Evolutionary conservation across 2,888 invertebrate genomes (phyloP).

Genomic region (Melipona bicolor): DNA sequence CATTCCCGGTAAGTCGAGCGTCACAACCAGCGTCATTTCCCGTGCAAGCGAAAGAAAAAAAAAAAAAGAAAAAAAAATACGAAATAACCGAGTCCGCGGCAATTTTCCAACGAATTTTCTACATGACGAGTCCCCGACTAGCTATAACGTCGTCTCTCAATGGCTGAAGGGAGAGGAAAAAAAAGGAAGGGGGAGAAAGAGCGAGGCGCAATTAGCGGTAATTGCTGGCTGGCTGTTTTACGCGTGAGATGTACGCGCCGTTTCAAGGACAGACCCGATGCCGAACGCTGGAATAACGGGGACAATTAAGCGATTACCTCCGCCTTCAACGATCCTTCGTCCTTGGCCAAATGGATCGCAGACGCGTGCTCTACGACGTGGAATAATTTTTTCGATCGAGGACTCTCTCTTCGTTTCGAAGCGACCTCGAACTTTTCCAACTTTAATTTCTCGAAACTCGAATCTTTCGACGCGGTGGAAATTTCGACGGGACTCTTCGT

Average conservation of each 20-base stretch:
- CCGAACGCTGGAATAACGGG: background rate
- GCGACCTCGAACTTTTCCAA: too few relatives aligned
- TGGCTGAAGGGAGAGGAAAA: background rate
- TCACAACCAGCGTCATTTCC: background rate
- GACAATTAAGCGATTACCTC: background rate
- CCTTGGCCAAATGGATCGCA: background rate
- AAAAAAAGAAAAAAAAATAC: background rate
- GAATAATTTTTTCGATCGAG: background rate
- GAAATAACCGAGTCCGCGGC: background rate
- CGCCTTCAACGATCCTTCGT: background rate
- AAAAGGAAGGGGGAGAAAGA: background rate
- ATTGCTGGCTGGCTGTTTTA: conserved; percentile 22
- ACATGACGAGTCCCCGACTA: conserved; percentile 9
- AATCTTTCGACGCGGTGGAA: background rate
- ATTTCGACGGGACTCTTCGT: background rate
- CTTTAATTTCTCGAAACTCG: background rate
- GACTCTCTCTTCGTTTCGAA: too few relatives aligned
- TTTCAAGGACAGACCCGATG: conserved; percentile 17
- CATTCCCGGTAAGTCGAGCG: conserved; percentile 92
- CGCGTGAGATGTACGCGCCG: background rate
- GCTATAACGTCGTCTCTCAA: conserved; percentile 15
- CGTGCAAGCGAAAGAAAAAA: too few relatives aligned
- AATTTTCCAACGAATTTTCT: conserved; percentile 22
- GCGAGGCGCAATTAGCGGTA: conserved; percentile 37
- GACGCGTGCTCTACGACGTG: too few relatives aligned